Evolutionary conservation across 2,888 invertebrate genomes (phyloP), one percentile per base, ranked within the genome.

Genomic region (Embidobia sp.): DNA sequence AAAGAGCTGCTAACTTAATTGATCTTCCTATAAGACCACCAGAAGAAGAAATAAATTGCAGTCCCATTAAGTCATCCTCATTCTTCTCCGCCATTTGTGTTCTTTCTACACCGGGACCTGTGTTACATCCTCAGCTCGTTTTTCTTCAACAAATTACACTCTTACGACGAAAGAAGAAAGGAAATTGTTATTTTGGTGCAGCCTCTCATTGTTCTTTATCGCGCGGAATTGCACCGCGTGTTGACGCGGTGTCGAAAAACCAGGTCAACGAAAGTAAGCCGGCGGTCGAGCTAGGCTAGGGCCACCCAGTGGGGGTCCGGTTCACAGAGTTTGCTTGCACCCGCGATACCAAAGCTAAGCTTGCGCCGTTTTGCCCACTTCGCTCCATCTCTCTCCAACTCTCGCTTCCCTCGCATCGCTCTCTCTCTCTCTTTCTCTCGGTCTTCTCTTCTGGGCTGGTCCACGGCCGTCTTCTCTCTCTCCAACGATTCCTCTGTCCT

Each of bases 351-450:
- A 66, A 70, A 77, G 77, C 81, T 81, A 86, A 85, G 86, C 86
- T 86, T 87, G 86, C 86, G 86, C 85, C 73, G 85, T 86, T 83
- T 81, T 48, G 53, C 48, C 48, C 40, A 10, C 37, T 33, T 18
- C 59, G 22, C 51, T 15, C 26, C 74, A 29, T 77, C 72, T 59
- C 40, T 16, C 40, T 61, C 22, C 15, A 31, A 7, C 61, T 13
- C 13, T 16, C 16, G 37, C 10, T 35, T 44, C 63, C 46, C 22
- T 57, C 31, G 44, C 51, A 49, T 11, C 2, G 57, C 63, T 49
- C 27, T 48, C 69, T n/a, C n/a, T n/a, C n/a, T n/a, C n/a, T n/a
- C n/a, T n/a, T n/a, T 66, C 61, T 11, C 63, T 70, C 79, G 77
- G 79, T 64, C 80, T 73, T 73, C 76, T 66, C 79, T 70, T 63